Base-by-base conservation (phyloP, 2,113 vertebrate species). In the Odobenus rosmarus region DNA sequence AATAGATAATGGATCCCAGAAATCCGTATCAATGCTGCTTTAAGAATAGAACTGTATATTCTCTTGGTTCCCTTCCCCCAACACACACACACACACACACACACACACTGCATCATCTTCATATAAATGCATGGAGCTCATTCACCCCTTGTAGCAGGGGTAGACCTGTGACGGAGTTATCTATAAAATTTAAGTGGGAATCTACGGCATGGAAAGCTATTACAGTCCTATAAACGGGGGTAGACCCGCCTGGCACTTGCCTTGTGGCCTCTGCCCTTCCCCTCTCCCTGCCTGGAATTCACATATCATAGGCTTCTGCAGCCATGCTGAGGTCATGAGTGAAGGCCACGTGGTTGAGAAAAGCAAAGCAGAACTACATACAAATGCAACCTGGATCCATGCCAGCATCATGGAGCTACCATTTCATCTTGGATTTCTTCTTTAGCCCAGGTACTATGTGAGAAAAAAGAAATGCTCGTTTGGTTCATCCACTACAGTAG, bases 1-100 rank as follows among this genome's bases (percentile, higher is more conserved):
- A 26, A 9, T 13, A 16, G 19, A 14, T 0, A 51, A 26, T n/a
- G 7, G 19, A 72, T 8, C 36, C 51, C 24, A 49, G 12, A 46
- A 57, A 26, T 7, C 36, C n/a, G 7, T 4, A 0, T 26, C 11
- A 12, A 0, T 7, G 26, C 4, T 26, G 12, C 39, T 24, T n/a
- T 57, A 19, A 55, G 69, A 67, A 4, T 9, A n/a, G 7, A 90
- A 46, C 3, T 19, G 7, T 21, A 33, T 55, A 31, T n/a, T 33
- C 2, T 26, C n/a, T 93, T 21, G 10, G 24, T 55, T 23, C 12
- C 16, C 4, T 24, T 23, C 21, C 4, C 18, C 21, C 23, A 1
- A 1, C 9, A 76, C 42, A 8, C 13, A 59, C n/a, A 31, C 23
- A 53, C 14, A 53, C 14, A 42, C 21, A 6, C 24, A 42, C 28